Conservation (phyloP, 2,113 vertebrate species). For the Reinhardtius hippoglossoides region DNA sequence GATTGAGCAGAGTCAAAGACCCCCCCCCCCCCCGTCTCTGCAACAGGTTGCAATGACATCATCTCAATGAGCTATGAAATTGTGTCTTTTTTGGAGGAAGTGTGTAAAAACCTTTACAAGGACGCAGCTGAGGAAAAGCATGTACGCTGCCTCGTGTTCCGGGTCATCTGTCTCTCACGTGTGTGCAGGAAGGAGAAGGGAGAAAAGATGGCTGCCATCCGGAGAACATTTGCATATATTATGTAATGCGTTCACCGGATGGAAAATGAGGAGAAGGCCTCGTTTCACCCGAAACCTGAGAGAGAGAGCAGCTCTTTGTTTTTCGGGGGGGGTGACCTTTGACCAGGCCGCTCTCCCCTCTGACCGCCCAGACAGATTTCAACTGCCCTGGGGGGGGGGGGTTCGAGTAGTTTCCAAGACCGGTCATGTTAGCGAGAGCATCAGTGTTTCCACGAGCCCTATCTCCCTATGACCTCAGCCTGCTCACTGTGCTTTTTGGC, state of each 20-base stretch:
- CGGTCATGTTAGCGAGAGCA: slow-evolving; percentile 70
- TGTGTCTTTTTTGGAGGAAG: slow-evolving; percentile 73
- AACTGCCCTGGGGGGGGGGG: slow-evolving; percentile 53
- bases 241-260: slow-evolving; percentile 33
- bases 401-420: slow-evolving; percentile 67
- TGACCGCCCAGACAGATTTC: slow-evolving; percentile 71
- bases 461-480: slow-evolving; percentile 83
- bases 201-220: slow-evolving; percentile 15
- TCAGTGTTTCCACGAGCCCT: slow-evolving; percentile 82
- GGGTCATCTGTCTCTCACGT: slow-evolving; percentile 34
- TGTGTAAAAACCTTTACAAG: slow-evolving; percentile 67
- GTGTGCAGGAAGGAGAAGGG: slow-evolving; percentile 38
- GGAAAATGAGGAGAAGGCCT: slow-evolving; percentile 25
- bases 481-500: slow-evolving; percentile 52
- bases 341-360: slow-evolving; percentile 47
- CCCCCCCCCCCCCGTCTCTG: slow-evolving; percentile 32
- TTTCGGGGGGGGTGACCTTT: slow-evolving; percentile 42
- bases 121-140: slow-evolving; percentile 35
- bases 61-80: slow-evolving; percentile 69
- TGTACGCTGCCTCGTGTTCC: slow-evolving; percentile 36
- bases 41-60: slow-evolving; percentile 71
- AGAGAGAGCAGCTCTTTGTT: slow-evolving; percentile 33
- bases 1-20: slow-evolving; percentile 11
- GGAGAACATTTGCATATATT: slow-evolving; percentile 27
- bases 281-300: slow-evolving; percentile 35